Evolutionary conservation across 2,888 invertebrate species (phyloP).

Genomic region (Didymodactylos carnosus): DNA sequence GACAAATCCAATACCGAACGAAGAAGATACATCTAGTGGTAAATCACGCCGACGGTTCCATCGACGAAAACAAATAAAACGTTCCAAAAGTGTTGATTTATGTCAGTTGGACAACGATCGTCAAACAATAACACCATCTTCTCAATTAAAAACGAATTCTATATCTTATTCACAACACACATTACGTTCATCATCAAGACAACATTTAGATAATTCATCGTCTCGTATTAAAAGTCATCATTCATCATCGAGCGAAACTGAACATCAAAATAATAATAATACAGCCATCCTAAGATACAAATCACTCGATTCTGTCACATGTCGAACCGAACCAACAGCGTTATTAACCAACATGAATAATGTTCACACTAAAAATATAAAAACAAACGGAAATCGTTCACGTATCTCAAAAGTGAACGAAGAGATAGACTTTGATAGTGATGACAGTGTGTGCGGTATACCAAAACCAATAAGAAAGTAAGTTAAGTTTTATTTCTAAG

Average conservation of each 20-base stretch:
- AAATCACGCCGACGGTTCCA: not conserved
- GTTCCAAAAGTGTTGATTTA: not conserved
- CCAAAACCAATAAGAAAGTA: conserved; percentile 2
- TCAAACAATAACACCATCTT: not conserved
- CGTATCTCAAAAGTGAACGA: not conserved
- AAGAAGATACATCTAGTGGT: not conserved
- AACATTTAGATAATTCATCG: not conserved
- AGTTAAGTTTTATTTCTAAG: not conserved
- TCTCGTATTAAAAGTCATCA: too few relatives aligned
- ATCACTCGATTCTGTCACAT: not conserved
- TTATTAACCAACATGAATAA: too few relatives aligned
- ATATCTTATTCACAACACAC: not conserved
- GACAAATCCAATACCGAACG: not conserved
- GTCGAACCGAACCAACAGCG: not conserved
- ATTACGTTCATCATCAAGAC: not conserved
- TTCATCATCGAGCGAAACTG: not conserved
- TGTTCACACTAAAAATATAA: too few relatives aligned
- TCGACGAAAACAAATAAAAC: not conserved
- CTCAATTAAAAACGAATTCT: not conserved
- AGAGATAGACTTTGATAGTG: conserved; percentile 4
- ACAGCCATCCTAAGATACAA: not conserved
- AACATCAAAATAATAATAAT: not conserved
- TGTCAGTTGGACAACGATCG: too few relatives aligned
- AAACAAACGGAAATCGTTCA: not conserved
- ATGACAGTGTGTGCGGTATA: conserved; percentile 14